Evolutionary conservation across 2,888 invertebrate genomes (phyloP).

Genomic region (Busseola fusca): DNA sequence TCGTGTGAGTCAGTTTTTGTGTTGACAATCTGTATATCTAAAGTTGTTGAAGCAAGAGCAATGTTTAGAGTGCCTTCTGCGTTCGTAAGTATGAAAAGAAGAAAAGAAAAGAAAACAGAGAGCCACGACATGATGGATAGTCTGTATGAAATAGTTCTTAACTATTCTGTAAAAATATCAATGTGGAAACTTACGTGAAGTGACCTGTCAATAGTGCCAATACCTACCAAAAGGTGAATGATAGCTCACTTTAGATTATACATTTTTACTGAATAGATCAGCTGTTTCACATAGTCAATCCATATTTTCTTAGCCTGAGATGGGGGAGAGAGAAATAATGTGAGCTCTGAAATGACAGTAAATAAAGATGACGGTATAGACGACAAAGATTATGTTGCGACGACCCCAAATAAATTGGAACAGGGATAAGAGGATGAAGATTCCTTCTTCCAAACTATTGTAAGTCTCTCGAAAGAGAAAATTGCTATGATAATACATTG

Average conservation of each 20-base stretch:
- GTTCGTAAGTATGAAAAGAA: background rate
- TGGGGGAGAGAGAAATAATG: too few species aligned
- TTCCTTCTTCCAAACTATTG: background rate
- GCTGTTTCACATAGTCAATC: too few species aligned
- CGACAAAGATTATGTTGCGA: background rate
- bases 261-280: too few species aligned
- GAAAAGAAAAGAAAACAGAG: too few species aligned
- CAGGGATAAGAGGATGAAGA: background rate
- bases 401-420: background rate
- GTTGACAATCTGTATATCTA: background rate
- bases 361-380: background rate
- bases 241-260: too few species aligned
- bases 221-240: too few species aligned
- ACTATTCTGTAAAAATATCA: too few species aligned
- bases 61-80: background rate
- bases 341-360: background rate
- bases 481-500: background rate
- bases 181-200: too few species aligned
- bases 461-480: background rate
- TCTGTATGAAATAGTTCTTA: background rate
- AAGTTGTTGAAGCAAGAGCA: conserved; percentile 2
- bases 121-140: background rate
- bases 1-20: conserved; percentile 49
- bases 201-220: too few species aligned
- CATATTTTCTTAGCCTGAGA: too few species aligned